These are phyloP conservation scores for Carpatolechia fugitivella DNA, from an alignment of 2,888 invertebrate species.

Conservation along the genomic window DNA sequence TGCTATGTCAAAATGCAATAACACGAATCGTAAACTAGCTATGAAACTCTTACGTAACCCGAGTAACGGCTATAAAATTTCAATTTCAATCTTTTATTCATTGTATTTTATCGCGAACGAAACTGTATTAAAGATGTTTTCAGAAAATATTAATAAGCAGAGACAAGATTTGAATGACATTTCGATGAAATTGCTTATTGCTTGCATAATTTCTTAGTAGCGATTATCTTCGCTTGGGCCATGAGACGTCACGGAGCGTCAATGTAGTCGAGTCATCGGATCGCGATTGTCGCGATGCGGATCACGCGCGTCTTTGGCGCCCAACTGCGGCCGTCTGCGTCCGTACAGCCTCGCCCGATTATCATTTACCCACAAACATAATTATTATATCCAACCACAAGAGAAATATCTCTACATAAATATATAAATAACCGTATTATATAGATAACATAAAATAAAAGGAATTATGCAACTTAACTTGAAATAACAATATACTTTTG, in stretches of 20 bases:
- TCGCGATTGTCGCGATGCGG: neutral
- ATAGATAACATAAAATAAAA: too few species aligned
- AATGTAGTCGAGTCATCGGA: neutral
- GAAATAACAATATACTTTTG: too few species aligned
- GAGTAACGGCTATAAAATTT: constrained; percentile 14
- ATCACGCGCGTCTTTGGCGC: neutral
- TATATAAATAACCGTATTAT: too few species aligned
- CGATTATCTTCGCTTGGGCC: too few species aligned
- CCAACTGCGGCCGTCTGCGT: neutral
- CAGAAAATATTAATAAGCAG: neutral
- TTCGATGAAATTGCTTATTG: too few species aligned
- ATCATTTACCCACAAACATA: neutral
- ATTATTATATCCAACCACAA: neutral
- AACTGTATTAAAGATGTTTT: neutral
- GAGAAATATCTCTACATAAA: too few species aligned
- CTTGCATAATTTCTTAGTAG: too few species aligned
- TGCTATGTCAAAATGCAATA: constrained; percentile 65
- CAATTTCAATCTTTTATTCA: constrained; percentile 9
- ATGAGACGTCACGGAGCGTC: neutral
- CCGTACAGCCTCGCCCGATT: neutral
- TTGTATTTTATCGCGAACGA: neutral
- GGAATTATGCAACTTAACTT: too few species aligned
- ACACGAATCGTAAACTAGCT: constrained; percentile 35
- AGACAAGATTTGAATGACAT: too few species aligned
- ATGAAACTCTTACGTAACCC: constrained; percentile 26